These are phyloP conservation scores for Ptychobarbus kaznakovi DNA, from an alignment of 2,797 vertebrate species.

Conservation along the genomic window DNA sequence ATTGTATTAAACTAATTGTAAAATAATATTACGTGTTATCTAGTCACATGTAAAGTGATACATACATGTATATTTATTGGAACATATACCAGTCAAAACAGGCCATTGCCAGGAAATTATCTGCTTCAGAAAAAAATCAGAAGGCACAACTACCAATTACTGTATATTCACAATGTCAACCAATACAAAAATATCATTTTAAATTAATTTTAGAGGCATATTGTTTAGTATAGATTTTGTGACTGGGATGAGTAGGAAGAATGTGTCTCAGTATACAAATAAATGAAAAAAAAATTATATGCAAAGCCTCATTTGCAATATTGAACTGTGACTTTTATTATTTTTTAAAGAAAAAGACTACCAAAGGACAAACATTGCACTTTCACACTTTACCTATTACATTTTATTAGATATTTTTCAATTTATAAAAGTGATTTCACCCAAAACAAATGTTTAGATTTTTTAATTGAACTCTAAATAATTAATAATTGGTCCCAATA, in stretches of 20 bases:
- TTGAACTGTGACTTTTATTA: neutral
- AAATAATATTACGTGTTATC: neutral
- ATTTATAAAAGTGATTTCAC: neutral
- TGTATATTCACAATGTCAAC: neutral
- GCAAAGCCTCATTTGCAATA: constrained; percentile 15
- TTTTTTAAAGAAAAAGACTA: neutral
- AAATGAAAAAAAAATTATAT: neutral
- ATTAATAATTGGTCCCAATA: constrained; percentile 12
- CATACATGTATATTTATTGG: constrained; percentile 7
- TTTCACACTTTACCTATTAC: neutral
- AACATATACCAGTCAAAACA: constrained; percentile 14
- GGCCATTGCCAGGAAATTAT: neutral
- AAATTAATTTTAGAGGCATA: neutral
- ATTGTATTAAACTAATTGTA: constrained; percentile 7
- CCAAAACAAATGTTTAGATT: constrained; percentile 7
- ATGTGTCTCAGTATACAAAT: neutral
- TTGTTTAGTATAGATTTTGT: constrained; percentile 4
- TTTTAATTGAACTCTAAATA: neutral
- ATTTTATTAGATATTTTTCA: neutral
- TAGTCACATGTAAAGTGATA: neutral
- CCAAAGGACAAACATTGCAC: neutral
- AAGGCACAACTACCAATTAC: constrained; percentile 23
- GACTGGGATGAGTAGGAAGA: neutral
- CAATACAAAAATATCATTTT: neutral
- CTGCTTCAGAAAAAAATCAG: constrained; percentile 4